phyloP scores from a whole-genome alignment of 1,140 invertebrate species.

The Aplysia californica region DNA sequence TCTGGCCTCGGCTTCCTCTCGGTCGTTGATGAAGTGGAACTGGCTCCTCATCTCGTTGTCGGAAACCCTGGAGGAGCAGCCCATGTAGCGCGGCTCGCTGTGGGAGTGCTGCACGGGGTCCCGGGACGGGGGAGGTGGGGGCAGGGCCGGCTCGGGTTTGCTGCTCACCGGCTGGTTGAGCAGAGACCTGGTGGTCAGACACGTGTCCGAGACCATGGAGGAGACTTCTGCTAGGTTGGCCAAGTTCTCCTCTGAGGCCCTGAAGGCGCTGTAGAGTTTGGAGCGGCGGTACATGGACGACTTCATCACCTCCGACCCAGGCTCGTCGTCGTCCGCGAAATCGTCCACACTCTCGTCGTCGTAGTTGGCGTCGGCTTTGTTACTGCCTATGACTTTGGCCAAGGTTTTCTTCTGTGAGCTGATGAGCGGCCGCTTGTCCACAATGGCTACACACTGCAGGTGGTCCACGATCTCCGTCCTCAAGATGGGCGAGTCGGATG shows the following conservation, averaged over 20 bases:
- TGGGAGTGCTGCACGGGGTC: too few relatives aligned
- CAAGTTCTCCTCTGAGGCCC: neutral
- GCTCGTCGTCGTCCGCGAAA: neutral
- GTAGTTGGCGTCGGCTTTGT: neutral
- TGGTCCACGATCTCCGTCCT: neutral
- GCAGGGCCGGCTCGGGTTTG: neutral
- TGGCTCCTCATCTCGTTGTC: constrained; percentile 25
- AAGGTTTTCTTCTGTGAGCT: neutral
- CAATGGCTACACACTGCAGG: neutral
- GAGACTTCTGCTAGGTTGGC: neutral
- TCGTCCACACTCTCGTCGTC: neutral
- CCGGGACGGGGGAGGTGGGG: too few relatives aligned
- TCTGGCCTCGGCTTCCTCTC: neutral
- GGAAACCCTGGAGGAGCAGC: constrained; percentile 28
- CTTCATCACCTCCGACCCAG: neutral
- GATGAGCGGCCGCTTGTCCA: neutral
- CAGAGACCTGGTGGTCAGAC: neutral
- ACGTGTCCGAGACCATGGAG: neutral
- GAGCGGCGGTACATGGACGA: neutral
- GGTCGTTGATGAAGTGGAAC: constrained; percentile 30
- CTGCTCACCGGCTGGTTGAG: neutral
- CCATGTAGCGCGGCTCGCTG: constrained; percentile 30
- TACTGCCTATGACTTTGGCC: neutral
- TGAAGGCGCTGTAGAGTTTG: constrained; percentile 1
- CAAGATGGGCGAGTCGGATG: neutral